Base-by-base conservation (phyloP, 2,113 vertebrate species). In the Barnardius zonarius region DNA sequence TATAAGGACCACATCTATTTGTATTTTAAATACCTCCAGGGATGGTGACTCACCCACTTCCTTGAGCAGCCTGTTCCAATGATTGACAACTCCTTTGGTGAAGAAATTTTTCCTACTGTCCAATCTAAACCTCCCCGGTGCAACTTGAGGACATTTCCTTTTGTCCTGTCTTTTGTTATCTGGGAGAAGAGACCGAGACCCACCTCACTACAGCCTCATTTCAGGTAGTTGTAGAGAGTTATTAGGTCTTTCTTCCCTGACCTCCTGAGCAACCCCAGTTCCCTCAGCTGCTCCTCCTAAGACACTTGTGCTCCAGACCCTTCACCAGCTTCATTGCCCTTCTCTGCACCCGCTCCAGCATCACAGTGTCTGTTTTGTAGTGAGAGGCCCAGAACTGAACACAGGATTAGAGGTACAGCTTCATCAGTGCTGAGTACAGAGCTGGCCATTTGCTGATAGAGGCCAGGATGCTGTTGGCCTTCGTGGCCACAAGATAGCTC, bases 341-440 rank as follows among this genome's bases (percentile, higher is more conserved):
- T 52, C 30, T 70, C 10, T 74, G 61, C 39, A 70, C 14, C 9
- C 0, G 1, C 12, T 87, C 27, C 39, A 44, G 64, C 22, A 9
- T 33, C 30, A 77, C 48, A 27, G 0, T n/a, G 23, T 63, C 59
- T 30, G 81, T 43, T 19, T 30, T 66, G 35, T 28, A 20, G 17
- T 64, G 66, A 68, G 37, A 8, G 39, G 15, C 35, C 23, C 41
- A 81, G 31, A 92, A 46, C 5, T 79, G 33, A n/a, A 25, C 28
- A 6, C 9, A 44, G 27, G 1, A 17, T 9, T 77, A 0, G 0
- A 63, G 59, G 18, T 57, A 37, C 2, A 0, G 37, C 61, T 19
- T 73, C 37, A n/a, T 19, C 11, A 6, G 54, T 28, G 66, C 54
- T 0, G 1, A 80, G 20, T 23, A 12, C 19, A 28, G 27, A 77